Evolutionary conservation across 2,113 vertebrate genomes (phyloP).

Genomic region (Tetraodon nigroviridis): DNA sequence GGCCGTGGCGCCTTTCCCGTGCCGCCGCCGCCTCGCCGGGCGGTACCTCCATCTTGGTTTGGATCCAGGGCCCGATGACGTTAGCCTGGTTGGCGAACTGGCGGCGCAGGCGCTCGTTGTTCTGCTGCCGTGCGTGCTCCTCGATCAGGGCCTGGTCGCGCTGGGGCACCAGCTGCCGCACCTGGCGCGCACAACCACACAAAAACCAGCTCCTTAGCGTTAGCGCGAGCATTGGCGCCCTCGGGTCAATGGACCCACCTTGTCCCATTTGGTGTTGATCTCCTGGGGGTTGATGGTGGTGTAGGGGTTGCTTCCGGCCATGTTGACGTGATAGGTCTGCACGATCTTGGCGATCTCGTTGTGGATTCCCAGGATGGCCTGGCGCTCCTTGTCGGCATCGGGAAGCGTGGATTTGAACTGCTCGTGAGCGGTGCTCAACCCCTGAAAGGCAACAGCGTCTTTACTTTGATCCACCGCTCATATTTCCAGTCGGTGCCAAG

Average conservation of each 20-base stretch:
- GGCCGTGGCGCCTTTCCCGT: no score
- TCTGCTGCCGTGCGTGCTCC: conserved; percentile 93
- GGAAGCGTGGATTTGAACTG: conserved; percentile 98
- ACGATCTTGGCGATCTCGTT: conserved; percentile 97
- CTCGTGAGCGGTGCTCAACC: conserved; percentile 93
- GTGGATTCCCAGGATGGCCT: conserved; percentile 95
- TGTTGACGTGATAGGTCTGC: conserved; percentile 97
- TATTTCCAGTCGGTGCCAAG: not conserved
- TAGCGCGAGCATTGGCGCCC: no score
- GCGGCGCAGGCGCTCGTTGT: conserved; percentile 91
- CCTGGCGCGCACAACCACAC: conserved; percentile 63
- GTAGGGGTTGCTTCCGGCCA: conserved; percentile 93
- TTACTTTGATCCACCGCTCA: not conserved
- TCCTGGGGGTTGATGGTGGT: conserved; percentile 93
- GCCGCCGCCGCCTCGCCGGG: no score
- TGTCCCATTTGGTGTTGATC: conserved; percentile 97
- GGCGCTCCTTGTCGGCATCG: conserved; percentile 93
- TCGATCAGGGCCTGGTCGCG: conserved; percentile 93
- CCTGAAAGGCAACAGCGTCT: conserved; percentile 69
- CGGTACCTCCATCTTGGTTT: conserved; percentile 96
- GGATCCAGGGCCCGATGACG: conserved; percentile 97
- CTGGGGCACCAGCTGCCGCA: conserved; percentile 91
- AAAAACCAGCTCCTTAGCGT: no score
- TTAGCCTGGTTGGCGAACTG: conserved; percentile 98
- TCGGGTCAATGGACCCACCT: conserved; percentile 65